phyloP scores from a whole-genome alignment of 1,140 invertebrate species.

The Solenopsis invicta region DNA sequence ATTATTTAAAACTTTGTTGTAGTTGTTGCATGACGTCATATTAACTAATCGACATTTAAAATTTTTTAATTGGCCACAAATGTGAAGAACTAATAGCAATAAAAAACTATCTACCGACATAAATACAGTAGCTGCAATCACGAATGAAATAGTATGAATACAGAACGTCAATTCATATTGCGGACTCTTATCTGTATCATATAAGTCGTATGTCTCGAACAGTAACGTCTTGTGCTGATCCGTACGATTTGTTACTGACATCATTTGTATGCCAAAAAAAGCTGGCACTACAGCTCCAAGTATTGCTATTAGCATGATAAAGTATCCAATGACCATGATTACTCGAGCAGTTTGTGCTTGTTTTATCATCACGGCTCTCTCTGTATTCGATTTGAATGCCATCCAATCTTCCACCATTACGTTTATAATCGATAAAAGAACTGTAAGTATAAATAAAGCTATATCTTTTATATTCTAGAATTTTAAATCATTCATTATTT shows the following conservation, averaged over 20 bases:
- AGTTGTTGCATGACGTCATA: background rate
- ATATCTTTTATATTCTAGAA: background rate
- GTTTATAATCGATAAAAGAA: background rate
- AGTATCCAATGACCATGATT: background rate
- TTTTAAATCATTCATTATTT: too few species aligned
- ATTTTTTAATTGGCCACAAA: constrained; percentile 41
- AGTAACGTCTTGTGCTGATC: background rate
- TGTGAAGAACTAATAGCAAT: constrained; percentile 19
- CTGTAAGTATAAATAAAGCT: background rate
- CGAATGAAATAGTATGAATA: background rate
- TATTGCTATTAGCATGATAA: background rate
- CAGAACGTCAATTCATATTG: constrained; percentile 20
- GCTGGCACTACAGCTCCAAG: background rate
- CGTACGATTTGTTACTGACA: background rate
- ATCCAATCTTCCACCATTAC: constrained; percentile 60
- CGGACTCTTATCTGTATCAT: background rate
- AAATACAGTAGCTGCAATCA: background rate
- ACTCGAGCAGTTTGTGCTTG: background rate
- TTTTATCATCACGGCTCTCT: constrained; percentile 35
- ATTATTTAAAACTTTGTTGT: background rate
- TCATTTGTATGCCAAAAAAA: background rate
- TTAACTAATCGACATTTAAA: background rate
- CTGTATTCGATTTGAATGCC: background rate
- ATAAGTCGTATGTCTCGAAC: background rate
- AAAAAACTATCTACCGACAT: constrained; percentile 22